These are phyloP conservation scores for Panthera tigris DNA, from an alignment of 2,113 vertebrate species.

Conservation along the genomic window DNA sequence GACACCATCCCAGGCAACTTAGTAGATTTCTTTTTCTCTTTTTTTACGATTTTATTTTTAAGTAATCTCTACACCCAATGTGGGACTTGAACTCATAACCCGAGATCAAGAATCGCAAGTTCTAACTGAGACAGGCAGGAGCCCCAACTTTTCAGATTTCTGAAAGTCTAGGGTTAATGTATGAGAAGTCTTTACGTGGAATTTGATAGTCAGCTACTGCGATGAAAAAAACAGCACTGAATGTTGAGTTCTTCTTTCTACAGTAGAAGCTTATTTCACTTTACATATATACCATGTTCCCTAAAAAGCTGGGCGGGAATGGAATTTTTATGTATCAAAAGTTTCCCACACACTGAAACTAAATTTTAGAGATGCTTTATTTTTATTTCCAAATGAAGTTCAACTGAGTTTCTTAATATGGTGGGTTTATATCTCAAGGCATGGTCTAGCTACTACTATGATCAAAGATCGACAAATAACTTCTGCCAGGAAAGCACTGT, in stretches of 20 bases:
- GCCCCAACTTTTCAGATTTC: conserved; percentile 18
- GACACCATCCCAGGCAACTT: background rate
- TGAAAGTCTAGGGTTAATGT: background rate
- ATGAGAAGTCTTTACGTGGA: background rate
- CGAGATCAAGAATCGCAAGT: background rate
- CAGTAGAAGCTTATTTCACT: conserved; percentile 50
- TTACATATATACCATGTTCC: conserved; percentile 50
- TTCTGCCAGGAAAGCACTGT: conserved; percentile 11
- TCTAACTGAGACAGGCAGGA: background rate
- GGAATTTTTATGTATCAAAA: conserved; percentile 57
- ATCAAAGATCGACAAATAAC: conserved; percentile 39
- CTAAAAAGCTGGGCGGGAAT: conserved; percentile 59
- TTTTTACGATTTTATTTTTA: background rate
- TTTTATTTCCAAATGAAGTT: conserved; percentile 54
- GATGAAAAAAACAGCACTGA: background rate
- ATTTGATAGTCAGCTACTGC: background rate
- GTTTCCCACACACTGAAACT: conserved; percentile 42
- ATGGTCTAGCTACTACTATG: background rate
- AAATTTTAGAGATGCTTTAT: conserved; percentile 61
- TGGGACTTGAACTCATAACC: background rate
- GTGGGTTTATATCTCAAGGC: conserved; percentile 26
- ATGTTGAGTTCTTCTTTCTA: conserved; percentile 62
- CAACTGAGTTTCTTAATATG: conserved; percentile 42
- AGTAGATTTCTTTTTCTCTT: background rate
- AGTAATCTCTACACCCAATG: background rate